A percentile compares a stretch with the other conserved stretches of the same genome.
These are phyloP conservation scores for Carterocephalus palaemon DNA, from an alignment of 2,888 invertebrate genomes.

Conservation along the genomic window DNA sequence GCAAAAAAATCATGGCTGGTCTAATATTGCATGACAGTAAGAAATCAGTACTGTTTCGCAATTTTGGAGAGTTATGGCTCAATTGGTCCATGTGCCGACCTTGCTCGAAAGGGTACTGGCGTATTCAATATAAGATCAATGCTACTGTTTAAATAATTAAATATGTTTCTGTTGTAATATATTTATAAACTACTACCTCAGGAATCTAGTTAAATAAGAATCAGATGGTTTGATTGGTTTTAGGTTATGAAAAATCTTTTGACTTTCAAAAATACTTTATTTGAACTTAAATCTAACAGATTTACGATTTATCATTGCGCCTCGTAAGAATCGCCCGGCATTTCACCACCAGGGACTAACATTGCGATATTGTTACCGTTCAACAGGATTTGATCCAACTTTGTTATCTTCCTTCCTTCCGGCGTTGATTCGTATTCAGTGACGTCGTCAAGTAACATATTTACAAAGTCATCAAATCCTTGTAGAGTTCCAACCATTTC, in stretches of 20 bases:
- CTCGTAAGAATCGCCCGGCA: constrained; percentile 70
- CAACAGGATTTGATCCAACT: constrained; percentile 97
- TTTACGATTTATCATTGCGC: constrained; percentile 44
- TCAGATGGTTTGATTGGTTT: no score
- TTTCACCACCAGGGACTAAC: constrained; percentile 79
- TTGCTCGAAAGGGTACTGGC: no score
- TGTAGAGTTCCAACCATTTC: constrained; percentile 98
- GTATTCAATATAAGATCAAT: no score
- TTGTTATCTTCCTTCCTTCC: constrained; percentile 96
- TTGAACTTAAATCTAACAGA: constrained; percentile 17
- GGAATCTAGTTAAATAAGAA: no score
- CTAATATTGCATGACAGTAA: no score
- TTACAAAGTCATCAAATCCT: constrained; percentile 99
- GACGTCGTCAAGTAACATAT: constrained; percentile 98
- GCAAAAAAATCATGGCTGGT: no score
- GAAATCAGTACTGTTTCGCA: no score
- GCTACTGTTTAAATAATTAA: no score
- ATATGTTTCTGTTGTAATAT: no score
- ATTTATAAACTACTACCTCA: no score
- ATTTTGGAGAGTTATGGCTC: no score
- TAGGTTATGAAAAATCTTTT: constrained; percentile 4
- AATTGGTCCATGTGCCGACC: no score
- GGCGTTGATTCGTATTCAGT: constrained; percentile 98
- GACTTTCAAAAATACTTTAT: constrained; percentile 38
- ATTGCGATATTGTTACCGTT: constrained; percentile 99